A percentile compares a stretch with the other conserved stretches of the same genome.
Conservation (phyloP, 2,888 invertebrate genomes). For the Corbicula japonica region DNA sequence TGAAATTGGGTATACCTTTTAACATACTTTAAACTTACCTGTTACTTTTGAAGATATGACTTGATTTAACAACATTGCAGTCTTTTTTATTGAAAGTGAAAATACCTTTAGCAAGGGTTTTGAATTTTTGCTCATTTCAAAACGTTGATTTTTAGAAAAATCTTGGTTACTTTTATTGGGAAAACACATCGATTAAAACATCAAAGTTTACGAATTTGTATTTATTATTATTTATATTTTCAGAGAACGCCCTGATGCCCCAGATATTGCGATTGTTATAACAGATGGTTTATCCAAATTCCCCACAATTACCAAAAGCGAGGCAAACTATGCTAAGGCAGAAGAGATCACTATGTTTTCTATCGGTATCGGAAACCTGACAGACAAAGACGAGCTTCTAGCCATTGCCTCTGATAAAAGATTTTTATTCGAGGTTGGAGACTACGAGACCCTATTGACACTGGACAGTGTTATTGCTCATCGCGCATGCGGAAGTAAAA, state of each 20-base stretch:
- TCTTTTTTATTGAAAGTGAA: too few species aligned
- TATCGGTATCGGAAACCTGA: constrained; percentile 66
- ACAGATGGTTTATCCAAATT: constrained; percentile 65
- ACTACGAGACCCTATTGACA: constrained; percentile 43
- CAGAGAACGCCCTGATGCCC: constrained; percentile 60
- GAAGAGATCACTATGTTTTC: constrained; percentile 64
- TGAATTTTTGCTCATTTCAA: too few species aligned
- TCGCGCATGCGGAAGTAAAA: constrained; percentile 60
- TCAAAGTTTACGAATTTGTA: too few species aligned
- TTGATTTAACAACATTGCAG: too few species aligned
- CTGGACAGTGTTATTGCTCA: constrained; percentile 60
- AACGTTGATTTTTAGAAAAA: too few species aligned
- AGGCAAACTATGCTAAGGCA: constrained; percentile 54
- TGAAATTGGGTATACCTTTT: too few species aligned
- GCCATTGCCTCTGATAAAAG: constrained; percentile 51
- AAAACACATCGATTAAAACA: too few species aligned
- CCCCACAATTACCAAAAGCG: constrained; percentile 45
- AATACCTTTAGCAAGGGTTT: too few species aligned
- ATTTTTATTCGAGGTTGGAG: constrained; percentile 58
- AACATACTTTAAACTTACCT: too few species aligned
- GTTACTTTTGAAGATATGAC: too few species aligned
- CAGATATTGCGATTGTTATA: constrained; percentile 61
- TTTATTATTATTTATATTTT: too few species aligned
- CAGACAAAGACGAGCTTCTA: constrained; percentile 45
- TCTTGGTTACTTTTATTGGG: too few species aligned